Evolutionary conservation across 2,113 vertebrate species (phyloP).

Genomic region (Corythoichthys intestinalis): DNA sequence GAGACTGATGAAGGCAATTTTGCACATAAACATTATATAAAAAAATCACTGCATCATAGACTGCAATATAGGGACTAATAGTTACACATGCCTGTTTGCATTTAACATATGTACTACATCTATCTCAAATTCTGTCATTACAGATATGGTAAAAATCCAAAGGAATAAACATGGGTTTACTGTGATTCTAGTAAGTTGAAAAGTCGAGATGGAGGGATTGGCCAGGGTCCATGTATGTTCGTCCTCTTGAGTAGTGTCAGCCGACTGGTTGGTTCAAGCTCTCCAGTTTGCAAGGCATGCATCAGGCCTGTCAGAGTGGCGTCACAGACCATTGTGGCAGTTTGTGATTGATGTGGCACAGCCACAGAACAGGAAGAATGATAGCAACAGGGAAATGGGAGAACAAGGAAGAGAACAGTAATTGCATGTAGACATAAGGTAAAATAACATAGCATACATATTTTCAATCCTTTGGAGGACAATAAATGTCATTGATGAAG

Average conservation of each 20-base stretch:
- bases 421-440: conserved; percentile 10
- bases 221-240: conserved; percentile 51
- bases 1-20: neutral
- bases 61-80: neutral
- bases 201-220: conserved; percentile 9
- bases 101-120: neutral
- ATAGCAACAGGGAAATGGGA: conserved; percentile 61
- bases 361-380: conserved; percentile 42
- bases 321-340: conserved; percentile 68
- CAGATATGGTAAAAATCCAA: neutral
- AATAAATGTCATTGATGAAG: conserved; percentile 22
- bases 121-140: neutral
- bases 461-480: neutral
- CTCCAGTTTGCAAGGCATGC: conserved; percentile 50
- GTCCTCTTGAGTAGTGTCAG: conserved; percentile 47
- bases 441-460: neutral
- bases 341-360: conserved; percentile 70
- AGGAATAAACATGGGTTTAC: neutral
- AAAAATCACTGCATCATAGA: neutral
- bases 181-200: neutral
- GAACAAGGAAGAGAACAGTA: conserved; percentile 39
- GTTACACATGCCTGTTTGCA: neutral
- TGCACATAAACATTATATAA: neutral
- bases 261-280: conserved; percentile 30
- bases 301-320: conserved; percentile 47